These are phyloP conservation scores for Pseudomyrmex sp. DNA, from an alignment of 1,140 invertebrate species.

Conservation along the genomic window DNA sequence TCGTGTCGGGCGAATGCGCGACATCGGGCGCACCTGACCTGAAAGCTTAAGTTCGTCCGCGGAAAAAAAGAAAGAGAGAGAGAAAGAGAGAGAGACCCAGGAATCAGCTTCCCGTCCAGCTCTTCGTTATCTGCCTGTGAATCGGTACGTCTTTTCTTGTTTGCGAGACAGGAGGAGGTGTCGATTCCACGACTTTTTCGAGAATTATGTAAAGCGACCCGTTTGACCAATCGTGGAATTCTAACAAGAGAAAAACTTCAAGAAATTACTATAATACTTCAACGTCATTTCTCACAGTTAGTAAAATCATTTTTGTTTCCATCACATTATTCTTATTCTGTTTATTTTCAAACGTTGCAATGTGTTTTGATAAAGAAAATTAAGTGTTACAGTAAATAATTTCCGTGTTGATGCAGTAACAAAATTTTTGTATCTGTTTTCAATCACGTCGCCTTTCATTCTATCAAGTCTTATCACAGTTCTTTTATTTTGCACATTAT, in stretches of 20 bases:
- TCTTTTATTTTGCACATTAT: not conserved
- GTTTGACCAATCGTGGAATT: slow-evolving; percentile 32
- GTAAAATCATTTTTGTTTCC: slow-evolving; percentile 4
- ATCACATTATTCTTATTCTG: not conserved
- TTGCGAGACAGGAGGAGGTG: slow-evolving; percentile 61
- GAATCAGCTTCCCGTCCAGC: slow-evolving; percentile 59
- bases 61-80: no score
- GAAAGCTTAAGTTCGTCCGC: slow-evolving; percentile 73
- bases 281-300: not conserved
- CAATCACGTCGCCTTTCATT: no score
- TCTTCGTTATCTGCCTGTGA: slow-evolving; percentile 68
- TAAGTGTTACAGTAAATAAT: no score
- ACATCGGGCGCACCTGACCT: slow-evolving; percentile 77
- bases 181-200: slow-evolving; percentile 67
- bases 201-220: slow-evolving; percentile 45
- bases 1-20: slow-evolving; percentile 71
- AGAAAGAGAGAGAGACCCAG: slow-evolving; percentile 17
- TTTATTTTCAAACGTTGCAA: not conserved
- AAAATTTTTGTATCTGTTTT: no score
- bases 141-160: slow-evolving; percentile 73
- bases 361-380: no score
- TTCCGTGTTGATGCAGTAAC: no score
- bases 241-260: slow-evolving; percentile 13
- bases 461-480: not conserved
- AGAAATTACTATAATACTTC: not conserved